Conservation (phyloP, 2,797 vertebrate species). For the Cyclura pinguis region DNA sequence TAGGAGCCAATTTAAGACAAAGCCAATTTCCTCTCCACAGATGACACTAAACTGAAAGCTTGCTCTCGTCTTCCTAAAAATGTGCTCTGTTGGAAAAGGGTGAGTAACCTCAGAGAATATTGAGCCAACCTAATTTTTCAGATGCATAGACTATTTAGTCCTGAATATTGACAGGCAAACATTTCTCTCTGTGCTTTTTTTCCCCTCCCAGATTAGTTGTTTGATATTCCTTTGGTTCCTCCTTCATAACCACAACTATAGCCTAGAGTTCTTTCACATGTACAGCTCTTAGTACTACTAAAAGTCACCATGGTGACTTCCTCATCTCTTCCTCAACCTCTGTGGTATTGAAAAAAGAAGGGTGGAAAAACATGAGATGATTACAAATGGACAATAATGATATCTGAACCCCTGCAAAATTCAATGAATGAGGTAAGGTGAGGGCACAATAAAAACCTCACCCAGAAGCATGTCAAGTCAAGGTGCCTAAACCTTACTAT, state of each 20-base stretch:
- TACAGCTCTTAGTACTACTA: background rate
- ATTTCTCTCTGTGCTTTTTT: background rate
- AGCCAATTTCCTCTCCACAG: conserved; percentile 3
- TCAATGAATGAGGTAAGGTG: background rate
- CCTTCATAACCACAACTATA: background rate
- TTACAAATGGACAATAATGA: background rate
- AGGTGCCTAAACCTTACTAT: too few relatives aligned
- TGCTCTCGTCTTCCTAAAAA: background rate
- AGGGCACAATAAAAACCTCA: background rate
- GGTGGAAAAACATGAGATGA: too few relatives aligned
- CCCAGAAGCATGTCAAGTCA: background rate
- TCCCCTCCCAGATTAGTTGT: background rate
- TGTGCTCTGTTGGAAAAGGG: background rate
- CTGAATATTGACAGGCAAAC: conserved; percentile 30
- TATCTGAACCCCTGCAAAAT: background rate
- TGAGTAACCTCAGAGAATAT: background rate
- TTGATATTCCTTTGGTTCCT: background rate
- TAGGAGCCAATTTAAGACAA: conserved; percentile 12
- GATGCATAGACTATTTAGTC: background rate
- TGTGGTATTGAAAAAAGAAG: background rate
- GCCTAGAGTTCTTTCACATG: background rate
- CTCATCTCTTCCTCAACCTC: background rate
- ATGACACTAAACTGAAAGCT: background rate
- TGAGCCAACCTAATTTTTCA: background rate
- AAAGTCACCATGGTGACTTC: background rate